These are phyloP conservation scores for Sphyrna mokarran DNA, from an alignment of 2,113 vertebrate genomes.

Conservation along the genomic window DNA sequence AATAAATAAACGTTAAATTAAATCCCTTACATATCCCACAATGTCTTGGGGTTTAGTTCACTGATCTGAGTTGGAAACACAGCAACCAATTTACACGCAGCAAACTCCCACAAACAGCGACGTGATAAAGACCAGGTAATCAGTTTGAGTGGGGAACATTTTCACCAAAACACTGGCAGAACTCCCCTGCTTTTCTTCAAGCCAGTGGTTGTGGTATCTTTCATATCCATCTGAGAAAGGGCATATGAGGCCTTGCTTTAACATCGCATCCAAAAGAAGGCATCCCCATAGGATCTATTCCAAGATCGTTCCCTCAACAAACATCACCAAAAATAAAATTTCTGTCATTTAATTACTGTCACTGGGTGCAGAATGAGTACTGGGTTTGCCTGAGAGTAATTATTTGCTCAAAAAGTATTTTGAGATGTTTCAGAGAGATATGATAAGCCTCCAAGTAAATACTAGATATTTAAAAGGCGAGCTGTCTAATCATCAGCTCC, in stretches of 20 bases:
- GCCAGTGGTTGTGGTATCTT: not conserved
- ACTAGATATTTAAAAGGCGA: not conserved
- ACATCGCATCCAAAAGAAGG: not conserved
- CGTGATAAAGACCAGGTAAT: not conserved
- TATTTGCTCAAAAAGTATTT: not conserved
- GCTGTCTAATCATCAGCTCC: not conserved
- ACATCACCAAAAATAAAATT: not conserved
- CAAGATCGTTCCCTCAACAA: not conserved
- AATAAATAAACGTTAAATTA: no score
- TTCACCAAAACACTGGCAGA: not conserved
- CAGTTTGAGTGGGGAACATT: not conserved
- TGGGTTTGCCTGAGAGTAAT: not conserved
- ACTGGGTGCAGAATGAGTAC: not conserved
- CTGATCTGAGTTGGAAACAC: not conserved
- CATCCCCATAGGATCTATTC: not conserved
- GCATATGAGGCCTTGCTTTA: not conserved
- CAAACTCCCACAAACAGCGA: not conserved
- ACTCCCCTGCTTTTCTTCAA: not conserved
- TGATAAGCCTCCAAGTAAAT: not conserved
- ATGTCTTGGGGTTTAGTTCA: not conserved
- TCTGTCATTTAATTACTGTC: not conserved
- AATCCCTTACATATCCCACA: not conserved
- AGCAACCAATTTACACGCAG: not conserved
- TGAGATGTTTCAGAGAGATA: not conserved
- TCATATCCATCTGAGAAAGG: not conserved